Percentiles rank a stretch among this genome's conserved stretches.
phyloP scores from a whole-genome alignment of 1,140 invertebrate species.

The Cyclargus thomasi region DNA sequence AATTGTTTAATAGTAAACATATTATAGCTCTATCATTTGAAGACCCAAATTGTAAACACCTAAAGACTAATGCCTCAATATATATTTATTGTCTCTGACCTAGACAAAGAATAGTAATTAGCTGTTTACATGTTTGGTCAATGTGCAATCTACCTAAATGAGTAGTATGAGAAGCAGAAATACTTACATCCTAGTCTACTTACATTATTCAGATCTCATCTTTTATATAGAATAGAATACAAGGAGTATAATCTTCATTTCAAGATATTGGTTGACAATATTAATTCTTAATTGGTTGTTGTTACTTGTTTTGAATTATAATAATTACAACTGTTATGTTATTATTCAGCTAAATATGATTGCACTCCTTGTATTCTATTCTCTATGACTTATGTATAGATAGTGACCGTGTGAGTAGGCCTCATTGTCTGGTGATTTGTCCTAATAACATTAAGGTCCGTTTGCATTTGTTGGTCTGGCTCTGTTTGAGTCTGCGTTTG shows the following conservation, averaged over 20 bases:
- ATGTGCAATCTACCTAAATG: neutral
- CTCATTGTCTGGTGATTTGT: slow-evolving; percentile 43
- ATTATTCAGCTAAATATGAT: neutral
- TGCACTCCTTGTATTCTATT: slow-evolving; percentile 1
- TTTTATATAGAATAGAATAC: neutral
- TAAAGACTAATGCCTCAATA: no score
- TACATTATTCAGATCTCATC: neutral
- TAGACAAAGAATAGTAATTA: no score
- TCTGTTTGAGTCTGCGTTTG: slow-evolving; percentile 50
- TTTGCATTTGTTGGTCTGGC: slow-evolving; percentile 28
- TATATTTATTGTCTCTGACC: no score
- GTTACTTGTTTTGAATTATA: no score
- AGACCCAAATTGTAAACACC: no score
- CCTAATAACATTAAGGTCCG: slow-evolving; percentile 30
- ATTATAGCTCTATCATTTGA: no score
- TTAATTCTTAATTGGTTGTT: no score
- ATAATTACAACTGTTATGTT: no score
- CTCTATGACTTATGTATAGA: slow-evolving; percentile 42
- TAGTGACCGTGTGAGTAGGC: slow-evolving; percentile 57
- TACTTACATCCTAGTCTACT: neutral
- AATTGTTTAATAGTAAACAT: no score
- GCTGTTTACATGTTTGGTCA: neutral
- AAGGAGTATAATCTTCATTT: neutral
- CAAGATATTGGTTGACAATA: no score
- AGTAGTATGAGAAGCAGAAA: neutral